Evolutionary conservation across 2,888 invertebrate species (phyloP), one percentile per base, ranked within the genome.

Genomic region (Hypsopygia costalis): DNA sequence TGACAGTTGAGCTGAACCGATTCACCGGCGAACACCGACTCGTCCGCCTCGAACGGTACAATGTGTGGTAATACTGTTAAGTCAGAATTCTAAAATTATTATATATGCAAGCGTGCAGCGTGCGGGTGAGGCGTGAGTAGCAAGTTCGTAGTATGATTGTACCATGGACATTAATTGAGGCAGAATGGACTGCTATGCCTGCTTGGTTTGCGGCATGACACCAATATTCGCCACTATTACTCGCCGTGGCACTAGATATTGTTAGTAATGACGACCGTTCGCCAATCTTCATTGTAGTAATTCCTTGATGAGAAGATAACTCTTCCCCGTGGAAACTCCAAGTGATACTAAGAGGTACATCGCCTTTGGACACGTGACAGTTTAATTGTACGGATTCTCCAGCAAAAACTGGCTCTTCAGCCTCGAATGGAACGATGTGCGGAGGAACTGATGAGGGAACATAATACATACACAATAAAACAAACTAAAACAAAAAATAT

Each of bases 311-410:
- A 53, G 88, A 86, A 61, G 89, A 86, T 40, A 88, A 74, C 47
- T 89, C 90, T 72, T 86, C 75, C 54, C 91, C 88, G 73, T 95
- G 93, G 72, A 94, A 93, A 62, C 91, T 91, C 96, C 96, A 96
- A 36, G 89, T 90, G 43, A 96, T 92, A 51, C 90, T 90, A 44
- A 96, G 89, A 36, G 94, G 94, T 48, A 89, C 75, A 67, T 94
- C 94, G 40, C 94, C 93, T 74, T 92, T 92, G 33, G 90, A 90
- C 49, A 92, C 90, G 52, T 91, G 89, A 80, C 93, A 93, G 46
- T 72, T 82, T 56, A 93, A 86, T 51, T 91, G 91, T 48, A 91
- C 90, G 55, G 91, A 90, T 65, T 93, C 92, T 39, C 93, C 93
- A 52, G 92, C 91, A 73, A 91, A 90, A 41, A 92, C 86, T 47